Evolutionary conservation across 2,888 invertebrate species (phyloP).

Genomic region (Drosophila leonis): DNA sequence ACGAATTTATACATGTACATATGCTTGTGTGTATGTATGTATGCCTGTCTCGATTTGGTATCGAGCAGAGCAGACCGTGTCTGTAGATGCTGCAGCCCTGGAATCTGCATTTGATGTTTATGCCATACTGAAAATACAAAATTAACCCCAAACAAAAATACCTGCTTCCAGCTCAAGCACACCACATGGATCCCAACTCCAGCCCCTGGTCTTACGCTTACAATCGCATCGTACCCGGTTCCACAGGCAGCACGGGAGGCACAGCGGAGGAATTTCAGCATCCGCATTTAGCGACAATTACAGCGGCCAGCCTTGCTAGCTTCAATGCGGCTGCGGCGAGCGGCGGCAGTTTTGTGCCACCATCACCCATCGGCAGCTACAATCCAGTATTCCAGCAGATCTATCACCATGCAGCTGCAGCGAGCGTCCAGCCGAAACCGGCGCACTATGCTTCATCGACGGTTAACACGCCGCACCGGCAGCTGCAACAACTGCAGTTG

Average conservation of each 20-base stretch:
- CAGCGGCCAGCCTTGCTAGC: slow-evolving; percentile 87
- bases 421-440: slow-evolving; percentile 87
- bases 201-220: slow-evolving; percentile 95
- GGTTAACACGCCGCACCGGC: slow-evolving; percentile 89
- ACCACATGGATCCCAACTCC: slow-evolving; percentile 92
- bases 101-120: slow-evolving; percentile 39
- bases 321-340: slow-evolving; percentile 86
- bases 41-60: slow-evolving; percentile 13
- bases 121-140: slow-evolving; percentile 24
- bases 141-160: slow-evolving; percentile 20
- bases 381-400: slow-evolving; percentile 93
- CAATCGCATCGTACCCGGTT: slow-evolving; percentile 91
- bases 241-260: slow-evolving; percentile 88
- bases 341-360: slow-evolving; percentile 88
- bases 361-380: slow-evolving; percentile 90
- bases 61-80: slow-evolving; percentile 28
- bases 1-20: slow-evolving; percentile 19
- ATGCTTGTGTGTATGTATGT: slow-evolving; percentile 12
- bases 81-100: slow-evolving; percentile 29
- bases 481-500: slow-evolving; percentile 88
- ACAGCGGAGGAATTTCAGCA: slow-evolving; percentile 89
- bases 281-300: slow-evolving; percentile 88
- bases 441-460: slow-evolving; percentile 89
- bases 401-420: slow-evolving; percentile 90
- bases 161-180: slow-evolving; percentile 52